Base-by-base conservation (phyloP, 2,113 vertebrate species). In the Entelurus aequoreus region DNA sequence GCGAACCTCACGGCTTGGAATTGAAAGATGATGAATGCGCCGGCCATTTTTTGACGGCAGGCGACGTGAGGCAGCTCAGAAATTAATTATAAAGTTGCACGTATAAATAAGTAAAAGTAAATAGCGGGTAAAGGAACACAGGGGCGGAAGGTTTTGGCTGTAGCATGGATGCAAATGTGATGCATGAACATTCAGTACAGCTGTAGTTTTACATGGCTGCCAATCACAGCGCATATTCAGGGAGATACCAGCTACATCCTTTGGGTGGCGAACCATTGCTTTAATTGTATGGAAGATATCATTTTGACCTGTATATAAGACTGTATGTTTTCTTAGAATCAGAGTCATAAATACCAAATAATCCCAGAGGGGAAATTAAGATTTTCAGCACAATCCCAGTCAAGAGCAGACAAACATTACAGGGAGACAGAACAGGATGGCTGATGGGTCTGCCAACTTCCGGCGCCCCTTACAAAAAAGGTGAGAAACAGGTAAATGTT, bases 21-120 rank as follows among this genome's bases (percentile, higher is more conserved):
- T 77, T 84, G 79, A 89, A 87, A 86, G 72, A 89, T 77, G 88
- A 88, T 82, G 71, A 88, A 87, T 83, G 70, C 62, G 56, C 72
- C 74, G 71, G 68, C 69, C 65, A 19, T 62, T 56, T 75, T 66
- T 74, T 69, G 66, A 16, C 73, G 57, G 58, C 62, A 16, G 49
- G 63, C 56, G 61, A 60, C 63, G 54, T 46, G 61, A 85, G 54
- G 58, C 63, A 37, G 64, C 53, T 56, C 16, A 42, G 50, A 77
- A 44, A 44, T 57, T 12, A 86, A 89, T 77, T 68, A 78, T 77
- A 80, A 77, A 72, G 53, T 46, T n/a, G 54, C 59, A 44, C 55
- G 60, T 47, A 54, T 40, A 73, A 73, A 70, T 66, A 68, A 70
- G 69, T 66, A 51, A 63, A 61, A 52, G 47, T 13, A 62, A 65